A percentile compares a stretch with the other conserved stretches of the same genome.
phyloP scores from a whole-genome alignment of 64 coral and sea anemone species.

The Porites lutea region DNA sequence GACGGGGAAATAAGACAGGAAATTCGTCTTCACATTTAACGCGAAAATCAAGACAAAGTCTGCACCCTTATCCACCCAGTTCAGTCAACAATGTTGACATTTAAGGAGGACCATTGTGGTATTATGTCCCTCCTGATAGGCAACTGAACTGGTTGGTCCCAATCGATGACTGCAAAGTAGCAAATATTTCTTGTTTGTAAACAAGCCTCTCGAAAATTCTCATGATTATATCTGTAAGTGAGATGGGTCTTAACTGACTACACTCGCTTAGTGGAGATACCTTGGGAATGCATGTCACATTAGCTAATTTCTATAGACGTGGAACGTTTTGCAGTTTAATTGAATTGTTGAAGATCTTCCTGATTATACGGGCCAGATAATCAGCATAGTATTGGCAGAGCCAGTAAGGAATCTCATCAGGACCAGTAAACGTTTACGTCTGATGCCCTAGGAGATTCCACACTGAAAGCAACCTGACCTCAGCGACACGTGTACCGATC shows the following conservation, averaged over 20 bases:
- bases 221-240: slow-evolving; percentile 62
- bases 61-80: slow-evolving; percentile 63
- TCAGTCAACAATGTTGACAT: slow-evolving; percentile 58
- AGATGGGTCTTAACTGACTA: slow-evolving; percentile 50
- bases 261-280: slow-evolving; percentile 46
- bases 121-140: slow-evolving; percentile 46
- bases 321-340: slow-evolving; percentile 55
- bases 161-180: slow-evolving; percentile 38
- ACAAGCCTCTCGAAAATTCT: slow-evolving; percentile 36
- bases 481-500: slow-evolving; percentile 20
- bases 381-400: slow-evolving; percentile 43
- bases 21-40: too few relatives aligned
- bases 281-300: slow-evolving; percentile 41
- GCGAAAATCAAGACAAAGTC: too few relatives aligned
- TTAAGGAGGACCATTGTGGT: slow-evolving; percentile 56
- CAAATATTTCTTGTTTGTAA: slow-evolving; percentile 38
- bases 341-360: slow-evolving; percentile 51
- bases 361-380: slow-evolving; percentile 23
- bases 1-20: too few relatives aligned
- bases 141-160: slow-evolving; percentile 56
- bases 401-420: slow-evolving; percentile 36
- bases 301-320: slow-evolving; percentile 21
- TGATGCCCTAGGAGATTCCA: slow-evolving; percentile 25
- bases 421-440: background rate
- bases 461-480: slow-evolving; percentile 6